Conservation (phyloP, 2,888 invertebrate species). For the Belgica antarctica region DNA sequence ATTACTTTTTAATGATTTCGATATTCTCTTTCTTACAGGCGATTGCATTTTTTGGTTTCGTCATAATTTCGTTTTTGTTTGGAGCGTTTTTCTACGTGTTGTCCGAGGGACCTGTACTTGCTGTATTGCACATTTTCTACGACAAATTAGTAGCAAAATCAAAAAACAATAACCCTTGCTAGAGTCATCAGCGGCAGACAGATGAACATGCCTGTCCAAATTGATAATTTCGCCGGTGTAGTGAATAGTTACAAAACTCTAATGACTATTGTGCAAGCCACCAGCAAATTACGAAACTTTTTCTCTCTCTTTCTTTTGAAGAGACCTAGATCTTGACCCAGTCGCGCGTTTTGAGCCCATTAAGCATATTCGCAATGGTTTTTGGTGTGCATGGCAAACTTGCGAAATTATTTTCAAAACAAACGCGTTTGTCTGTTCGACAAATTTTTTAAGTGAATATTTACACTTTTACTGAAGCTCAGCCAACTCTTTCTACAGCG, state of each 20-base stretch:
- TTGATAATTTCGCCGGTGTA: not conserved
- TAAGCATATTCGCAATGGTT: conserved; percentile 15
- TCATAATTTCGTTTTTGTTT: conserved; percentile 54
- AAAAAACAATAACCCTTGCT: not conserved
- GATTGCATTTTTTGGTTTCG: conserved; percentile 58
- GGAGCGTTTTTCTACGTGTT: conserved; percentile 58
- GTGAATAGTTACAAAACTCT: not conserved
- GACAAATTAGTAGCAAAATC: conserved; percentile 28
- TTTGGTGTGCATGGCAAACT: not conserved
- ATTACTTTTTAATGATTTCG: conserved; percentile 16
- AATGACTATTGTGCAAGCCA: not conserved
- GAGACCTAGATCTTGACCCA: conserved; percentile 25
- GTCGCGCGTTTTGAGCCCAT: not conserved
- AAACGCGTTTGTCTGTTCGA: no score
- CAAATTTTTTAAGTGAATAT: no score
- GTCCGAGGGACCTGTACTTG: conserved; percentile 63
- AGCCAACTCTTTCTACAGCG: no score
- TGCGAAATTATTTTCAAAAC: no score
- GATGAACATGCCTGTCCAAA: no score
- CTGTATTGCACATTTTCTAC: conserved; percentile 58
- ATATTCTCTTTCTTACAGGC: conserved; percentile 52
- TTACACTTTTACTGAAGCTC: no score
- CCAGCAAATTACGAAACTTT: not conserved
- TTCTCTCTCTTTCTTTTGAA: not conserved
- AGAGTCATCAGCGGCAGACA: not conserved